Percentiles rank a stretch among this genome's conserved stretches.
Conservation (phyloP, 2,888 invertebrate genomes). For the Erebia epiphron region DNA sequence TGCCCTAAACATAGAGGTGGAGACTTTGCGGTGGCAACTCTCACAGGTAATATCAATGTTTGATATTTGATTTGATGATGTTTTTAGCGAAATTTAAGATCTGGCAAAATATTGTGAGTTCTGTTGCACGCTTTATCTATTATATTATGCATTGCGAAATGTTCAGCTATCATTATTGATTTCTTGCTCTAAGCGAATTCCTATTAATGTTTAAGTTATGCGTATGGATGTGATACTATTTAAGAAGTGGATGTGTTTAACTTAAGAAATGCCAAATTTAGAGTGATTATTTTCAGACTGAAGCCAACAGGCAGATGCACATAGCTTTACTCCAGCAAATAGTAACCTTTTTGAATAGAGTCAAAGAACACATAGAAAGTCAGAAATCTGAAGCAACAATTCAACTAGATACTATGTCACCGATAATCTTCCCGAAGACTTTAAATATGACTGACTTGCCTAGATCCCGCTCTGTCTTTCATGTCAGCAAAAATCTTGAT, state of each 20-base stretch:
- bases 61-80: too few relatives aligned
- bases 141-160: constrained; percentile 41
- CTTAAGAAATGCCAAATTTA: constrained; percentile 45
- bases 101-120: not conserved
- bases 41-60: constrained; percentile 81
- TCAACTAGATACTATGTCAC: constrained; percentile 47
- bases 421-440: constrained; percentile 49
- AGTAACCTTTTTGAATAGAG: constrained; percentile 86
- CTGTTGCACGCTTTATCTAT: too few relatives aligned
- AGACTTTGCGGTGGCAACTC: constrained; percentile 88
- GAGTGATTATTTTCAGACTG: constrained; percentile 81
- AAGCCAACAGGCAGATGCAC: constrained; percentile 88
- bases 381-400: constrained; percentile 55
- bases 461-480: constrained; percentile 69
- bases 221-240: not conserved
- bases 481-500: constrained; percentile 68
- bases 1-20: constrained; percentile 85
- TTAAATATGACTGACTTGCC: constrained; percentile 65
- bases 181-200: constrained; percentile 23
- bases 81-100: constrained; percentile 10
- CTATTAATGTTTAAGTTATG: not conserved
- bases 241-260: not conserved
- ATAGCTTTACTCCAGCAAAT: constrained; percentile 88
- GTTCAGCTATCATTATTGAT: constrained; percentile 44
- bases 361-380: constrained; percentile 85